Evolutionary conservation across 2,888 invertebrate genomes (phyloP), one percentile per base, ranked within the genome.

Genomic region (Xestoiulus laeticollis): DNA sequence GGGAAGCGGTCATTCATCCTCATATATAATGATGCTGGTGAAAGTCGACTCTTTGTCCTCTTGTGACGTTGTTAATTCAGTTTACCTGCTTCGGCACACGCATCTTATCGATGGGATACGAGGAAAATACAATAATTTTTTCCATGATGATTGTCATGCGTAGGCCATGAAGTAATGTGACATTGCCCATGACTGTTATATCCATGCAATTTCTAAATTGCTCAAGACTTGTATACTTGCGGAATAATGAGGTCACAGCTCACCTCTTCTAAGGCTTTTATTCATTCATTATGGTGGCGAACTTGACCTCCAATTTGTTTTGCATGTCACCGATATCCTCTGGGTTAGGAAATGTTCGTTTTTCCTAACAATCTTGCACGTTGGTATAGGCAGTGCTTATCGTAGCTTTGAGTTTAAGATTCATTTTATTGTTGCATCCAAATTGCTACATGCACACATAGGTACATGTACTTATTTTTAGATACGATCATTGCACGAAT

Each of bases 1-100:
- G 68, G 68, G 68, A 68, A 26, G 68, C 22, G 68, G 68, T 68
- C 68, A 68, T 68, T 68, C 68, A 68, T 68, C 68, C 68, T 3
- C 5, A n/a, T 14, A 2, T 59, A n/a, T n/a, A 59, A n/a, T 38
- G 59, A 59, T n/a, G 38, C 59, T 59, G 48, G 48, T 48, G 48
- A 48, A 48, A 48, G 48, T 48, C 48, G 48, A 48, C 16, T 48
- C 48, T 48, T 48, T 48, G 48, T 48, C 48, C 48, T 48, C 12
- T 12, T 48, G 16, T 48, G 48, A 48, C 48, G 48, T 48, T 48
- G 48, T 12, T 12, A 48, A 12, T 48, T 48, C 12, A 12, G 10
- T 59, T 59, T 59, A n/a, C 59, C 59, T n/a, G 59, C 59, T 3
- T 59, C n/a, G 59, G 59, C 6, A 6, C 68, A 26, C 68, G n/a